These are phyloP conservation scores for Propithecus deckenii DNA, from an alignment of 2,797 vertebrate genomes.

Conservation along the genomic window DNA sequence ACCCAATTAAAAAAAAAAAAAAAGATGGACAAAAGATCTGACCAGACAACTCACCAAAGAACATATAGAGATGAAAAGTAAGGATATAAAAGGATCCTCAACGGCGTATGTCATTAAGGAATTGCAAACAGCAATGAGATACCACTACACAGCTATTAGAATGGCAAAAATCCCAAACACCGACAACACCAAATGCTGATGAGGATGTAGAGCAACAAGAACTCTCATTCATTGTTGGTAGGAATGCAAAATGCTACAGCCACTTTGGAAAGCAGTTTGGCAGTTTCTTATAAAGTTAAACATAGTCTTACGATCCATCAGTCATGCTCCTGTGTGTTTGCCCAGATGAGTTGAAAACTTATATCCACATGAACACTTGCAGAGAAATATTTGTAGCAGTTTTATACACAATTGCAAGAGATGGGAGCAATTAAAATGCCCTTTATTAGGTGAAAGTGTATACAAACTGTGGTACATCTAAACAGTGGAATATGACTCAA, in stretches of 20 bases:
- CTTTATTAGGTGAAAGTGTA: not conserved
- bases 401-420: not conserved
- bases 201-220: not conserved
- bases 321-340: not conserved
- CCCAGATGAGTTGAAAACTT: not conserved
- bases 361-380: not conserved
- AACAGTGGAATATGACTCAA: not conserved
- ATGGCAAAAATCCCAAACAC: not conserved
- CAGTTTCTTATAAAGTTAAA: not conserved
- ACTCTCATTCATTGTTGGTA: not conserved
- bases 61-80: not conserved
- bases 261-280: not conserved
- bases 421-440: not conserved
- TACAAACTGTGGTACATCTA: not conserved
- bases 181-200: too few species aligned
- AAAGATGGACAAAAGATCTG: not conserved
- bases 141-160: not conserved
- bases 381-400: not conserved
- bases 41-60: not conserved
- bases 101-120: not conserved
- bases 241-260: not conserved
- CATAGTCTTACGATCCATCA: too few species aligned
- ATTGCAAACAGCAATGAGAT: not conserved
- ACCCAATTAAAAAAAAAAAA: not conserved
- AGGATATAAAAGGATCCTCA: not conserved